These are phyloP conservation scores for Mastomys natalensis DNA, from an alignment of 2,113 vertebrate species.

Conservation along the genomic window DNA sequence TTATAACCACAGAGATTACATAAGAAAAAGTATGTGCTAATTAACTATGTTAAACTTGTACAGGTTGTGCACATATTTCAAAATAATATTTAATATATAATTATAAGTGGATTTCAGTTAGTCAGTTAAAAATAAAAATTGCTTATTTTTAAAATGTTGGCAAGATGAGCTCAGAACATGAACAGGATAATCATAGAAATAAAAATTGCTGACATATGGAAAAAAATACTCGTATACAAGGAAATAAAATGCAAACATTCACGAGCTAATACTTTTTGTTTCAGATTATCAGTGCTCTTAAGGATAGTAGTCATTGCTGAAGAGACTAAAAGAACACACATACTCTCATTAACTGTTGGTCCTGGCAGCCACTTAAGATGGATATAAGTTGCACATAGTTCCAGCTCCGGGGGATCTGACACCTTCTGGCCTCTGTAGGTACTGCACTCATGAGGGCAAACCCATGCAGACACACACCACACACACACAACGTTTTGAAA, in stretches of 20 bases:
- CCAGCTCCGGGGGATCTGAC: background rate
- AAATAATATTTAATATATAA: background rate
- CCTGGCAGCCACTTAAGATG: background rate
- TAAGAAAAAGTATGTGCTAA: background rate
- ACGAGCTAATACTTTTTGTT: background rate
- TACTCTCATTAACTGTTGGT: background rate
- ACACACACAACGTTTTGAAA: background rate
- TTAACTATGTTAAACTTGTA: too few species aligned
- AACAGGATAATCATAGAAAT: background rate
- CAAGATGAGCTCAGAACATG: too few species aligned
- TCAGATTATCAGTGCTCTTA: background rate
- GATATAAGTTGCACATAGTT: too few species aligned
- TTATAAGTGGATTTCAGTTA: background rate
- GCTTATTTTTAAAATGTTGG: background rate
- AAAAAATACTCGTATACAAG: background rate
- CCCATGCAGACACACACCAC: background rate
- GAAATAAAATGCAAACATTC: background rate
- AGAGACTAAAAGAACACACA: too few species aligned
- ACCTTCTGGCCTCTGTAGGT: accelerated
- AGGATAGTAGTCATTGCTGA: too few species aligned
- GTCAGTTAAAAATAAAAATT: background rate
- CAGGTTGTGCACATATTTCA: background rate
- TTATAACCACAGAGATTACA: background rate
- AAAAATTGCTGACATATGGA: background rate
- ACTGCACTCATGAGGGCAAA: background rate